Conservation (phyloP, 2,797 vertebrate genomes). For the Bradypus variegatus region DNA sequence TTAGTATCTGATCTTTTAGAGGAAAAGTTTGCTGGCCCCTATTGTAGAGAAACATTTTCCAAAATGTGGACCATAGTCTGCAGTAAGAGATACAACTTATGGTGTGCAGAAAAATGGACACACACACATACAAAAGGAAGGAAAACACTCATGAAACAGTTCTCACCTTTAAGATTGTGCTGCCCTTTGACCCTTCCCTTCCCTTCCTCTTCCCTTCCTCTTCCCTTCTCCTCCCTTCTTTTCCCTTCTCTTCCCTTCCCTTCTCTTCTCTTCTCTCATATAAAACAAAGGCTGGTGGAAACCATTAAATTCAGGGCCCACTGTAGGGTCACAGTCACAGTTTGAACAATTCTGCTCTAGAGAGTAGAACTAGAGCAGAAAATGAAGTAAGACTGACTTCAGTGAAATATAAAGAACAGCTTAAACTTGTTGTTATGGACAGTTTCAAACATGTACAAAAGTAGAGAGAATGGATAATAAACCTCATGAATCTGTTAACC, state of each 20-base stretch:
- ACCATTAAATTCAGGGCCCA: not conserved
- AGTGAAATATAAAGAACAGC: not conserved
- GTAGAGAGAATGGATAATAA: too few relatives aligned
- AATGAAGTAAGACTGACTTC: not conserved
- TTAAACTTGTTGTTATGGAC: not conserved
- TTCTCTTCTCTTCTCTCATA: not conserved
- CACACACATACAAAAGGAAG: not conserved
- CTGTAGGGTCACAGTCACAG: not conserved
- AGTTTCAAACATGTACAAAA: not conserved
- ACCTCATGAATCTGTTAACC: not conserved
- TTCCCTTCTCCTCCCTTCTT: too few relatives aligned
- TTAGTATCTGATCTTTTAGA: not conserved
- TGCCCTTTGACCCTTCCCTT: not conserved
- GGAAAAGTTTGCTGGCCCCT: not conserved
- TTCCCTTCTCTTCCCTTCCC: not conserved
- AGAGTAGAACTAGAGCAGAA: not conserved
- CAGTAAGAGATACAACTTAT: not conserved
- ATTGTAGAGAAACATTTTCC: not conserved
- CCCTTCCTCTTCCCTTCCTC: too few relatives aligned
- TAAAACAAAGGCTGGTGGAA: not conserved
- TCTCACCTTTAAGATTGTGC: not conserved
- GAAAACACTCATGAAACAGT: not conserved
- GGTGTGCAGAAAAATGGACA: not conserved
- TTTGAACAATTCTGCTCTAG: not conserved
- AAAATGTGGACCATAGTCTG: not conserved